These are phyloP conservation scores for Acromyrmex echinatior DNA, from an alignment of 1,140 invertebrate species.

Conservation along the genomic window DNA sequence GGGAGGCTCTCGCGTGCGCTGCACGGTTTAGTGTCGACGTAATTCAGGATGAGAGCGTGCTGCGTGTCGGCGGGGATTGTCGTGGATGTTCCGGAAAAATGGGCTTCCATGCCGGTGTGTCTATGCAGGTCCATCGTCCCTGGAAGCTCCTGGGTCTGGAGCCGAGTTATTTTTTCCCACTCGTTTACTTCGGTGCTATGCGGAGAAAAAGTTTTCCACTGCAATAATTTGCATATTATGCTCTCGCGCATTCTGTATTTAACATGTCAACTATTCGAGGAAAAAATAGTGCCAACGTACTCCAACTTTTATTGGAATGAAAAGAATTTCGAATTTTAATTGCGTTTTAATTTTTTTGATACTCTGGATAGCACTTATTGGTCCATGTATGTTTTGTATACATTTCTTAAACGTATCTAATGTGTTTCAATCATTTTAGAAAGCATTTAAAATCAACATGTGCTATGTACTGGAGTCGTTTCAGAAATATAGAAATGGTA, in stretches of 20 bases:
- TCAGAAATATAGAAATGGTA: not conserved
- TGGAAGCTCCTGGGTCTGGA: not conserved
- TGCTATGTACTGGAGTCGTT: too few species aligned
- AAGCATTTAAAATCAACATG: too few species aligned
- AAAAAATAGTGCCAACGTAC: not conserved
- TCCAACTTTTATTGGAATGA: not conserved
- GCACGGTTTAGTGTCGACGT: conserved; percentile 71
- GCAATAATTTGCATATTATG: conserved; percentile 25
- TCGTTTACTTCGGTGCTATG: not conserved
- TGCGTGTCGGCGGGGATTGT: conserved; percentile 64
- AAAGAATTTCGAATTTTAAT: not conserved
- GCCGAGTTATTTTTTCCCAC: conserved; percentile 29
- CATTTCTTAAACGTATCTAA: too few species aligned
- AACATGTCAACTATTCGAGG: not conserved
- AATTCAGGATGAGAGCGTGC: conserved; percentile 72
- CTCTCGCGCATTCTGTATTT: not conserved
- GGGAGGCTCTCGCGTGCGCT: conserved; percentile 71
- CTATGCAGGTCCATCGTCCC: conserved; percentile 27
- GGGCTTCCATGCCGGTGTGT: conserved; percentile 31
- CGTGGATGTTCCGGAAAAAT: conserved; percentile 59
- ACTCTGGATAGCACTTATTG: too few species aligned
- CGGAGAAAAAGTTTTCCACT: conserved; percentile 19
- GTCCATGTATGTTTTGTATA: too few species aligned
- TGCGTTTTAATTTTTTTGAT: not conserved
- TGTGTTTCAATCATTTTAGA: too few species aligned